Conservation (phyloP, 2,888 invertebrate genomes). For the Aphidoletes aphidimyza region DNA sequence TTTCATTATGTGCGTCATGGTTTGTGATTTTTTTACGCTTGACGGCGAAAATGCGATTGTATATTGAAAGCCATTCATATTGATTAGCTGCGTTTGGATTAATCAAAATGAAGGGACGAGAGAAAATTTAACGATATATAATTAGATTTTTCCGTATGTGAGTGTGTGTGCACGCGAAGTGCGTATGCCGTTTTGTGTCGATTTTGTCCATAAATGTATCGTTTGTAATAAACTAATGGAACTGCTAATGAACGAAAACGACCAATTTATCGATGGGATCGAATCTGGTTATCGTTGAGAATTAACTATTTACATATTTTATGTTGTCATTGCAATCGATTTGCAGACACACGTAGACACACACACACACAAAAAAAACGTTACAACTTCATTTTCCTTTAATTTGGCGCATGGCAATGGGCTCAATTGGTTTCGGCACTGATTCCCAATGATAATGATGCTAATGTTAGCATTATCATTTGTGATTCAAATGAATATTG, state of each 20-base stretch:
- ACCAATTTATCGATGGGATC: constrained; percentile 24
- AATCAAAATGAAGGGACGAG: background rate
- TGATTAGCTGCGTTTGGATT: constrained; percentile 47
- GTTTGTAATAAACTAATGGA: constrained; percentile 52
- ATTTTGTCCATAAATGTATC: background rate
- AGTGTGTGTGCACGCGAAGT: background rate
- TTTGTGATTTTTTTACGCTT: background rate
- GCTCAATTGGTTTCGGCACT: background rate
- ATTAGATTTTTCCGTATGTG: constrained; percentile 10
- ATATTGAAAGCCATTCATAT: constrained; percentile 41
- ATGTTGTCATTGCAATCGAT: constrained; percentile 5
- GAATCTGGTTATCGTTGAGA: background rate
- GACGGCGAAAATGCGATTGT: background rate
- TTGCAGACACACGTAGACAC: background rate
- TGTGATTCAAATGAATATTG: constrained; percentile 2
- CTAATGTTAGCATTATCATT: constrained; percentile 45
- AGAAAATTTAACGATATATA: constrained; percentile 40
- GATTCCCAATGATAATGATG: background rate
- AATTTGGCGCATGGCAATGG: background rate
- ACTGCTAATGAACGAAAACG: constrained; percentile 39
- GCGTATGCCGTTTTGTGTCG: background rate
- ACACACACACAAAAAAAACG: background rate
- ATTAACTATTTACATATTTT: constrained; percentile 52
- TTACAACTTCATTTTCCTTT: background rate
- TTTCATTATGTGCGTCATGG: constrained; percentile 21